Conservation (phyloP, 1,140 invertebrate genomes). For the Panagrolaimus sp. region DNA sequence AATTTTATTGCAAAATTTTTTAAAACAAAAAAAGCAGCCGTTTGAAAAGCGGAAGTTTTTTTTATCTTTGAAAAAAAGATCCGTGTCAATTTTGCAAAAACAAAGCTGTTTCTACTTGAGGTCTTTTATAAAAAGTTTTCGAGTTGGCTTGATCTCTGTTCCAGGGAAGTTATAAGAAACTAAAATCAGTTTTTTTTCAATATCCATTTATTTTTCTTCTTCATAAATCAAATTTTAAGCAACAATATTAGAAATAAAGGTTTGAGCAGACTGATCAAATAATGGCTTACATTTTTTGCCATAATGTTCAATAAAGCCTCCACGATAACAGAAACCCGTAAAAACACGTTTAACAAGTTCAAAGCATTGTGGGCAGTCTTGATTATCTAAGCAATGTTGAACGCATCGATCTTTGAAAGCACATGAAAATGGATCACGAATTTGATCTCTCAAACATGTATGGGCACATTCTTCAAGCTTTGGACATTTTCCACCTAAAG, state of each 20-base stretch:
- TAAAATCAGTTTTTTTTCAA: too few species aligned
- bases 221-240: too few species aligned
- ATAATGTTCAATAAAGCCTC: constrained; percentile 29
- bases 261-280: constrained; percentile 24
- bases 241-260: background rate
- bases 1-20: too few species aligned
- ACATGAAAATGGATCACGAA: constrained; percentile 26
- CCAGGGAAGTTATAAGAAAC: too few species aligned
- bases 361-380: constrained; percentile 25
- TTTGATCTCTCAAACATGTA: constrained; percentile 27
- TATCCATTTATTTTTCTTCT: too few species aligned
- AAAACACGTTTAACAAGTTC: constrained; percentile 32
- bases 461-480: constrained; percentile 29
- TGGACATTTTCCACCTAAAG: constrained; percentile 21
- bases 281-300: constrained; percentile 22
- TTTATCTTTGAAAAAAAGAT: too few species aligned
- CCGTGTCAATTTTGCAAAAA: too few species aligned
- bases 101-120: too few species aligned
- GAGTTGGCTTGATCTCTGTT: too few species aligned
- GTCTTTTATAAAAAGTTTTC: too few species aligned
- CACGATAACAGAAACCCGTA: constrained; percentile 27
- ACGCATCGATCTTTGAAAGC: constrained; percentile 25
- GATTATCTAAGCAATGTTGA: constrained; percentile 18
- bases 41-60: too few species aligned
- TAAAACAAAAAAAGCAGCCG: too few species aligned